Base-by-base conservation (phyloP, 2,888 invertebrate species). In the Scelioninae gen. 2 region DNA sequence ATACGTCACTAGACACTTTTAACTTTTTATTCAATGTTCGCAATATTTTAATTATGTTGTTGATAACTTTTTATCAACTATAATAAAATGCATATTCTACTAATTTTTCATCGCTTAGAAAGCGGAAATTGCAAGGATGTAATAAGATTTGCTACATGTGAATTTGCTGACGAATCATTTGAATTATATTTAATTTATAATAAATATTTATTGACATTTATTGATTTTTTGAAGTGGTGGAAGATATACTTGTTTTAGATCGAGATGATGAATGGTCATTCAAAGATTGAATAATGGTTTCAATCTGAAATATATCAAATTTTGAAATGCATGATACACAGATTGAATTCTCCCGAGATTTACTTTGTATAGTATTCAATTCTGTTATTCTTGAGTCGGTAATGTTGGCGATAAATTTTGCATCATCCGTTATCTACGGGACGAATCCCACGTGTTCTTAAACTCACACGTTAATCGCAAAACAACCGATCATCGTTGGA, bases 1-100 rank as follows among this genome's bases (percentile, higher is more conserved):
- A 1, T 10, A 13, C 13, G 78, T 81, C 79, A 80, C 81, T 79
- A n/a, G n/a, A n/a, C n/a, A n/a, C n/a, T n/a, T n/a, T n/a, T n/a
- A n/a, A n/a, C n/a, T n/a, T n/a, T n/a, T n/a, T n/a, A n/a, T n/a
- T n/a, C n/a, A n/a, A n/a, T n/a, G n/a, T n/a, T n/a, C n/a, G n/a
- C n/a, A n/a, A n/a, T n/a, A n/a, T n/a, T n/a, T n/a, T n/a, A n/a
- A n/a, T n/a, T n/a, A n/a, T n/a, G n/a, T n/a, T n/a, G n/a, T n/a
- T n/a, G n/a, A n/a, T n/a, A n/a, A n/a, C n/a, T n/a, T n/a, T n/a
- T n/a, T n/a, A n/a, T n/a, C n/a, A n/a, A n/a, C n/a, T n/a, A n/a
- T n/a, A n/a, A n/a, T n/a, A n/a, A n/a, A n/a, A n/a, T n/a, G n/a
- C n/a, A n/a, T n/a, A n/a, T n/a, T n/a, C n/a, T n/a, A n/a, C n/a